Evolutionary conservation across 1,140 invertebrate genomes (phyloP).

Genomic region (Pachypsylla venusta): DNA sequence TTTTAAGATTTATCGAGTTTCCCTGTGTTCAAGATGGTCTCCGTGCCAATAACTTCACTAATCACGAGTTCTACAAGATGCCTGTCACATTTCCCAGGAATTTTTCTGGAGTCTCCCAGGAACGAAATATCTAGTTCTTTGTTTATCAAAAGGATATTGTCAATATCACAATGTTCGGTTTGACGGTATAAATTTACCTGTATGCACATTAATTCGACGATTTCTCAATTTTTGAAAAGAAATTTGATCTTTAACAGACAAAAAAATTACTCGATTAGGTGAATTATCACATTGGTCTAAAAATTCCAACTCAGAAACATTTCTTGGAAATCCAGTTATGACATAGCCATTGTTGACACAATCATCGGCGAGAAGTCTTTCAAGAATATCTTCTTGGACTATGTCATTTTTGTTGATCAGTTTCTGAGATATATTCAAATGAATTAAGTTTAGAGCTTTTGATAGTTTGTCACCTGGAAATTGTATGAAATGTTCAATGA

Average conservation of each 20-base stretch:
- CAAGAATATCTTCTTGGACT: not conserved
- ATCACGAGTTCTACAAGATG: too few relatives aligned
- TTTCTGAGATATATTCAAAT: not conserved
- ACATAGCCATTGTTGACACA: not conserved
- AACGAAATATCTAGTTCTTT: too few relatives aligned
- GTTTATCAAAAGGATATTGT: too few relatives aligned
- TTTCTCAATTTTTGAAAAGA: not conserved
- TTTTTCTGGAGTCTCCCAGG: too few relatives aligned
- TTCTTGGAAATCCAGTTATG: not conserved
- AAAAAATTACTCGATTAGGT: not conserved
- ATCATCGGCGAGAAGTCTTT: not conserved
- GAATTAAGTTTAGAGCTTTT: not conserved
- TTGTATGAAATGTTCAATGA: too few relatives aligned
- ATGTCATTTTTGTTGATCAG: not conserved
- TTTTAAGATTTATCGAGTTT: too few relatives aligned
- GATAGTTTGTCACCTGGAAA: not conserved
- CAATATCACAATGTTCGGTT: too few relatives aligned
- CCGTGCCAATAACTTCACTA: too few relatives aligned
- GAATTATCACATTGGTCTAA: not conserved
- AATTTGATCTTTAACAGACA: not conserved
- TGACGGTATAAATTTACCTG: too few relatives aligned
- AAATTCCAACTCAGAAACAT: not conserved
- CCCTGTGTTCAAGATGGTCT: too few relatives aligned
- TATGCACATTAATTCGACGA: not conserved
- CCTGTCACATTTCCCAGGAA: too few relatives aligned